Evolutionary conservation across 2,113 vertebrate species (phyloP).

Genomic region (Corydoras maculifer): DNA sequence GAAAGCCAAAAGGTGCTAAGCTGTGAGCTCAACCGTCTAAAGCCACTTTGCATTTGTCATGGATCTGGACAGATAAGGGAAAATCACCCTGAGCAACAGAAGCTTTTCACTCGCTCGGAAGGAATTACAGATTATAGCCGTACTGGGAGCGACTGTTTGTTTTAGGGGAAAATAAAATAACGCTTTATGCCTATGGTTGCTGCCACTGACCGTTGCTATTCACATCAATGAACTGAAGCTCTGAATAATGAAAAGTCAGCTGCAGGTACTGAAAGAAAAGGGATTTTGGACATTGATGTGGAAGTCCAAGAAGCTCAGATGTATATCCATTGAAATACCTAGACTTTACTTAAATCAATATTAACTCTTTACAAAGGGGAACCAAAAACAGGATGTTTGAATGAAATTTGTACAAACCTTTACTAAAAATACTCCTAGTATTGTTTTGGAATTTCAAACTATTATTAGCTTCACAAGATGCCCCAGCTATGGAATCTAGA

Average conservation of each 20-base stretch:
- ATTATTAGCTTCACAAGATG: constrained; percentile 30
- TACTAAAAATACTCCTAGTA: constrained; percentile 20
- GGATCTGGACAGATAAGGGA: background rate
- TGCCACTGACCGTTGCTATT: background rate
- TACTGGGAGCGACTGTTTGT: background rate
- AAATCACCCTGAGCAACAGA: background rate
- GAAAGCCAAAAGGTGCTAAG: constrained; percentile 31
- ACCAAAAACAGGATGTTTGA: constrained; percentile 4
- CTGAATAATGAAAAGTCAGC: background rate
- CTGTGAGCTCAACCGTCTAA: constrained; percentile 1
- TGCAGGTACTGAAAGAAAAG: too few relatives aligned
- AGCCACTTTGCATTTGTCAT: constrained; percentile 6
- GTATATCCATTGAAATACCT: too few relatives aligned
- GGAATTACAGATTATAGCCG: constrained; percentile 5
- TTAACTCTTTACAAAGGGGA: background rate
- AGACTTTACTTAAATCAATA: too few relatives aligned
- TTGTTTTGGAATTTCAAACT: constrained; percentile 31
- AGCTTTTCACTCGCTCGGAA: background rate
- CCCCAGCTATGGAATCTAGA: constrained; percentile 37
- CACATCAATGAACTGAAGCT: background rate
- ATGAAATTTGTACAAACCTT: constrained; percentile 5
- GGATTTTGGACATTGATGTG: too few relatives aligned
- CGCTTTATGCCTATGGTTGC: background rate
- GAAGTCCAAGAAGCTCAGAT: too few relatives aligned
- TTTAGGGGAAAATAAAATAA: background rate